These are phyloP conservation scores for Myotis findleyi DNA, from an alignment of 2,797 vertebrate genomes.

Conservation along the genomic window DNA sequence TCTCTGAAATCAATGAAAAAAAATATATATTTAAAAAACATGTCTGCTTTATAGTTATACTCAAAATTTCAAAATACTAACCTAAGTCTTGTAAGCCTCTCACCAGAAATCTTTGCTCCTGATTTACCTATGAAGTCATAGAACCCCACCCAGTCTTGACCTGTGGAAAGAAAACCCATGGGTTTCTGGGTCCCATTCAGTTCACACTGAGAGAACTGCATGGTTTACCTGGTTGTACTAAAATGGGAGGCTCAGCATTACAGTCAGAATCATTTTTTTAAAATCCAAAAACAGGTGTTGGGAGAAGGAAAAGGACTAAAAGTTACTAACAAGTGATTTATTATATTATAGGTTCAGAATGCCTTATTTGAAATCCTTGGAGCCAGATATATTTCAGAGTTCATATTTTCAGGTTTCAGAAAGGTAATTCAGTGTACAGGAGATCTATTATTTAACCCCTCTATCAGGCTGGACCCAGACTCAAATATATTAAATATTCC, in stretches of 20 bases:
- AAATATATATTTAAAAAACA: too few relatives aligned
- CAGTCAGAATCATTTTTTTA: neutral
- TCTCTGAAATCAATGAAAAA: too few relatives aligned
- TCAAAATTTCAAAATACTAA: neutral
- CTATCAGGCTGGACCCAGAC: neutral
- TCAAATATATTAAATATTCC: conserved; percentile 42
- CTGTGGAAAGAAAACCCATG: neutral
- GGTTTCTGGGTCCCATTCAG: neutral
- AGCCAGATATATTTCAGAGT: neutral
- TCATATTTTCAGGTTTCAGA: neutral
- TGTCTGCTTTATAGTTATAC: neutral
- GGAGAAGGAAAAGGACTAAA: neutral
- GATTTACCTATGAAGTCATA: neutral
- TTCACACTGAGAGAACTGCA: neutral
- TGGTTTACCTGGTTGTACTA: neutral
- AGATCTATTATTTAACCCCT: neutral
- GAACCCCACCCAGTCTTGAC: neutral
- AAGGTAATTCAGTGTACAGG: neutral
- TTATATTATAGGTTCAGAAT: neutral
- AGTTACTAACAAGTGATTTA: neutral
- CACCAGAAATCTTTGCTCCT: neutral
- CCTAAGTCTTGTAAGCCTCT: neutral
- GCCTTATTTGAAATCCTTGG: conserved; percentile 10
- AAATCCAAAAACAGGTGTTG: neutral
- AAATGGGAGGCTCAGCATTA: neutral